Percentiles rank a stretch among this genome's conserved stretches.
Conservation (phyloP, 2,888 invertebrate species). For the Tetragnatha montana region DNA sequence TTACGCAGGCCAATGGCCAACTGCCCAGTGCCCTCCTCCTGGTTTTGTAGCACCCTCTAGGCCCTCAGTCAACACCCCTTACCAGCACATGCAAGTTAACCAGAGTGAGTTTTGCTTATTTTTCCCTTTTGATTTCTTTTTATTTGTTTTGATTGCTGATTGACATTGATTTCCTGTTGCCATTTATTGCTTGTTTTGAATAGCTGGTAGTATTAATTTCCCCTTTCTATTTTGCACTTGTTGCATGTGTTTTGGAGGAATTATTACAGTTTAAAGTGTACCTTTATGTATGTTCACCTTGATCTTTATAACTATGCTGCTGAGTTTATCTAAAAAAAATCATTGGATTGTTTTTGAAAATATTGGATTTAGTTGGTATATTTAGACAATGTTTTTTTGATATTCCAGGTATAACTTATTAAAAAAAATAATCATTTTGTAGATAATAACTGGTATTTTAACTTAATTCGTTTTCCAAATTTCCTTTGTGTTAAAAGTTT, state of each 20-base stretch:
- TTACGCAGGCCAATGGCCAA: slow-evolving; percentile 69
- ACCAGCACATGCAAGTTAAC: slow-evolving; percentile 70
- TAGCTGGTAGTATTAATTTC: background rate
- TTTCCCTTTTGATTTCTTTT: slow-evolving; percentile 12
- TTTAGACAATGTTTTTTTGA: background rate
- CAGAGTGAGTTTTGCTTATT: slow-evolving; percentile 68
- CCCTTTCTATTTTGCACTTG: background rate
- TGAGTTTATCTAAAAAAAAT: no score
- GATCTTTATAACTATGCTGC: background rate
- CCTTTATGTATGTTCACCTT: no score
- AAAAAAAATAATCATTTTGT: no score
- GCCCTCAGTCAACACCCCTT: slow-evolving; percentile 69
- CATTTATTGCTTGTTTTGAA: background rate
- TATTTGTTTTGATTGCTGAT: background rate
- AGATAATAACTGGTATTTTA: no score
- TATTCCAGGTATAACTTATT: no score
- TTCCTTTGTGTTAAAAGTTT: no score
- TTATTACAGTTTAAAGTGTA: background rate
- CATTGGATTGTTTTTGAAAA: background rate
- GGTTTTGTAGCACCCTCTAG: slow-evolving; percentile 71
- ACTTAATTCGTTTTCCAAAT: no score
- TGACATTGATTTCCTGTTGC: background rate
- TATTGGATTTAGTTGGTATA: background rate
- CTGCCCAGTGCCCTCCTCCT: slow-evolving; percentile 70
- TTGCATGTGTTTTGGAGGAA: background rate